Percentiles rank a stretch among this genome's conserved stretches.
phyloP scores from a whole-genome alignment of 1,140 invertebrate species.

The Phenacoccus solenopsis region DNA sequence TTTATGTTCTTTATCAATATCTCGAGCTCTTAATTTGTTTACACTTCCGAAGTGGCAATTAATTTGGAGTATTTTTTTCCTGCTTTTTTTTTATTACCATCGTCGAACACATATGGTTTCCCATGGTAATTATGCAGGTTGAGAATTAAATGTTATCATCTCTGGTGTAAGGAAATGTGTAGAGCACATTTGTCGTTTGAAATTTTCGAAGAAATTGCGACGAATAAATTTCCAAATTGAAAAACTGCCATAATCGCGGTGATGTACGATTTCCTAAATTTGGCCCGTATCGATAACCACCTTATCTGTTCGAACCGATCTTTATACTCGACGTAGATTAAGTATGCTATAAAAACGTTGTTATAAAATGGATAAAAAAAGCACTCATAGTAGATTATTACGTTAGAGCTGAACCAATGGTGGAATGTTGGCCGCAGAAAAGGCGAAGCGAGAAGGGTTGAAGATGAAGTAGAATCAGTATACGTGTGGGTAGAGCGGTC shows the following conservation, averaged over 20 bases:
- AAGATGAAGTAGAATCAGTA: neutral
- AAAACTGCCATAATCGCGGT: neutral
- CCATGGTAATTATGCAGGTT: neutral
- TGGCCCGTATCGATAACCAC: neutral
- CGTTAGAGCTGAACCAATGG: too few relatives aligned
- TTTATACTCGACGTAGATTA: neutral
- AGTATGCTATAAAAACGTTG: neutral
- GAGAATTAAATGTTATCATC: too few relatives aligned
- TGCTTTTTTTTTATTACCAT: too few relatives aligned
- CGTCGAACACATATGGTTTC: neutral
- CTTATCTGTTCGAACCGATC: neutral
- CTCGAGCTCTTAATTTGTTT: neutral
- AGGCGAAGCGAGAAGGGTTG: neutral
- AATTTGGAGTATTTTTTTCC: too few relatives aligned
- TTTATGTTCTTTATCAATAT: too few relatives aligned
- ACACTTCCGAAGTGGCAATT: neutral
- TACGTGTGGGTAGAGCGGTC: neutral
- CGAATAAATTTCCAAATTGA: neutral
- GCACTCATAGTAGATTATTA: neutral
- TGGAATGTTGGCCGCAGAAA: neutral
- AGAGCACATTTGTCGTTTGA: too few relatives aligned
- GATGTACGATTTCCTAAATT: neutral
- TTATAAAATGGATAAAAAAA: too few relatives aligned
- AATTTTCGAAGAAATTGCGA: neutral
- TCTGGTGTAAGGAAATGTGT: too few relatives aligned